A percentile compares a stretch with the other conserved stretches of the same genome.
Conservation (phyloP, 2,888 invertebrate genomes). For the Cosmopolites sordidus region DNA sequence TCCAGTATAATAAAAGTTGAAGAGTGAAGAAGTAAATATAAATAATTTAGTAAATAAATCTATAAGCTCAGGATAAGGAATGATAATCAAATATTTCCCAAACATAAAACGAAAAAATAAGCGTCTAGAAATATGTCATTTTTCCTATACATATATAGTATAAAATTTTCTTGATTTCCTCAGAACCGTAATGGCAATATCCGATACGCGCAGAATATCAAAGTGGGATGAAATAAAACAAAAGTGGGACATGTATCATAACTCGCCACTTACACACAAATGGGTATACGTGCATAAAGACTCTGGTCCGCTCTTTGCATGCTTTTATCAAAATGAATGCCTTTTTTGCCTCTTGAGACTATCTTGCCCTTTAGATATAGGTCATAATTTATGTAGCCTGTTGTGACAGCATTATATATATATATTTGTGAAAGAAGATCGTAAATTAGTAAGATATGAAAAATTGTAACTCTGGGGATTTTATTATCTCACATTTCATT, state of each 20-base stretch:
- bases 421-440: constrained; percentile 1
- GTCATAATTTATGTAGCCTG: constrained; percentile 9
- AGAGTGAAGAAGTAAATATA: no score
- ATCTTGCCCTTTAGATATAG: constrained; percentile 9
- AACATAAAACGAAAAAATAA: no score
- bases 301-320: constrained; percentile 6
- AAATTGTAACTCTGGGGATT: no score
- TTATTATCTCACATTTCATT: no score
- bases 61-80: no score
- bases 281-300: constrained; percentile 15
- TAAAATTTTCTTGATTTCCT: no score
- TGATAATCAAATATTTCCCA: no score
- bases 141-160: no score
- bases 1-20: no score
- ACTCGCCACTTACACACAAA: constrained; percentile 13
- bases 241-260: constrained; percentile 7
- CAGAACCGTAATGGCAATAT: no score
- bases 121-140: no score
- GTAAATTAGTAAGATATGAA: background rate
- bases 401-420: constrained; percentile 12
- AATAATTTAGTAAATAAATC: no score
- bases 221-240: constrained; percentile 2
- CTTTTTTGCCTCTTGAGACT: constrained; percentile 9
- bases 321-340: constrained; percentile 15
- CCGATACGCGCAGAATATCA: background rate